A percentile compares a stretch with the other conserved stretches of the same genome.
These are phyloP conservation scores for Magallana angulata DNA, from an alignment of 1,140 invertebrate species.

Conservation along the genomic window DNA sequence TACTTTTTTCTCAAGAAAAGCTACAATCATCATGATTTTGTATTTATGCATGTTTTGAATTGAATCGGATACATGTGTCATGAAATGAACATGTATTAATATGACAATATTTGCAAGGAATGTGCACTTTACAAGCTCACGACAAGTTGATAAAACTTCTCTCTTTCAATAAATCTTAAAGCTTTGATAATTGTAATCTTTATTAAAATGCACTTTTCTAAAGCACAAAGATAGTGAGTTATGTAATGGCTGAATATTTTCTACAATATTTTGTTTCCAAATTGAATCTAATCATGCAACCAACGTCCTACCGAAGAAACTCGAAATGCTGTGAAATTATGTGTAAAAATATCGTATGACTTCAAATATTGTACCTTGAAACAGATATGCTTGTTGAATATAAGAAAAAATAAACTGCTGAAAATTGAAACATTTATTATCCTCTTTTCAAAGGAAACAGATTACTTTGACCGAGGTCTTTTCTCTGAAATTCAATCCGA, in stretches of 20 bases:
- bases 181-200: slow-evolving; percentile 2
- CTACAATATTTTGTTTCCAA: slow-evolving; percentile 2
- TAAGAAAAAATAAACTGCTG: slow-evolving; percentile 29
- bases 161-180: not conserved
- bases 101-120: not conserved
- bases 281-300: slow-evolving; percentile 8
- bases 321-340: slow-evolving; percentile 1
- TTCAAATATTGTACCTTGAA: slow-evolving; percentile 28
- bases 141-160: not conserved
- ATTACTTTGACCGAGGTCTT: slow-evolving; percentile 18
- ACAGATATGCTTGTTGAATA: slow-evolving; percentile 28
- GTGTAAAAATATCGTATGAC: slow-evolving; percentile 11
- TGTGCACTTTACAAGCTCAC: not conserved
- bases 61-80: not conserved
- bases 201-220: slow-evolving; percentile 4
- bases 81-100: not conserved
- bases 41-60: not conserved
- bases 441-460: slow-evolving; percentile 27
- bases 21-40: slow-evolving; percentile 18
- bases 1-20: not conserved
- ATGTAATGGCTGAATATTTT: not conserved
- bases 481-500: slow-evolving; percentile 13
- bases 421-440: slow-evolving; percentile 29
- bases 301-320: not conserved
- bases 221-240: not conserved